Percentiles rank a stretch among this genome's conserved stretches.
Conservation (phyloP, 2,797 vertebrate species). For the Percopsis omiscomaycus region DNA sequence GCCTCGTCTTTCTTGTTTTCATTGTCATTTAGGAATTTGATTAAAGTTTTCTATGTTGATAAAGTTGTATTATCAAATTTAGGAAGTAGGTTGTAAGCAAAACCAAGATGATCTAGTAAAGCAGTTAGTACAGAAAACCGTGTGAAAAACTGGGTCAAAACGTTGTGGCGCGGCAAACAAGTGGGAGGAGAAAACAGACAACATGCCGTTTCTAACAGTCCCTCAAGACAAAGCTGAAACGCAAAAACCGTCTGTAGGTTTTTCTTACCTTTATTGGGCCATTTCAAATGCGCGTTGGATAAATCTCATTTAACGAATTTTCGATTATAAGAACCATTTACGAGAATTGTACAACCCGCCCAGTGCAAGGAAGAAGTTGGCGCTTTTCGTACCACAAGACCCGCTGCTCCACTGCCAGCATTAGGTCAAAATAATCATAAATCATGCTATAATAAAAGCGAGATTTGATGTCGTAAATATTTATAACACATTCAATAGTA, state of each 20-base stretch:
- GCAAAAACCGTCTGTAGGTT: fast-evolving
- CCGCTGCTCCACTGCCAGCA: conserved; percentile 29
- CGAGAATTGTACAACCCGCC: conserved; percentile 30
- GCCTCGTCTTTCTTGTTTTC: neutral
- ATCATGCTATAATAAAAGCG: neutral
- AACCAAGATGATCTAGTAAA: no score
- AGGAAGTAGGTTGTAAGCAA: fast-evolving
- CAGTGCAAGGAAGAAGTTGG: conserved; percentile 69
- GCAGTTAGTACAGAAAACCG: conserved; percentile 12
- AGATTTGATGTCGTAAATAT: fast-evolving
- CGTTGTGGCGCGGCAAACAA: conserved; percentile 20
- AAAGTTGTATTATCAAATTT: neutral
- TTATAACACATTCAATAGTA: fast-evolving
- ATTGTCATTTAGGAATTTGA: neutral
- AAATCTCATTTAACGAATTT: conserved; percentile 3
- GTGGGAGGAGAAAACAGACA: conserved; percentile 46
- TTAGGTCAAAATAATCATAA: neutral
- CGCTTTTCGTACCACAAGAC: conserved; percentile 76
- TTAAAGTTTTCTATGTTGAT: fast-evolving
- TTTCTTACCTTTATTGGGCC: conserved; percentile 45
- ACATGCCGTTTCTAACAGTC: conserved; percentile 40
- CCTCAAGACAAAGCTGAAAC: neutral
- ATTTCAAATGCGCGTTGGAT: conserved; percentile 15
- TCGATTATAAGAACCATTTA: conserved; percentile 4
- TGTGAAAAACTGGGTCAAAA: conserved; percentile 50